These are phyloP conservation scores for Hippoglossus stenolepis DNA, from an alignment of 2,113 vertebrate species.

Conservation along the genomic window DNA sequence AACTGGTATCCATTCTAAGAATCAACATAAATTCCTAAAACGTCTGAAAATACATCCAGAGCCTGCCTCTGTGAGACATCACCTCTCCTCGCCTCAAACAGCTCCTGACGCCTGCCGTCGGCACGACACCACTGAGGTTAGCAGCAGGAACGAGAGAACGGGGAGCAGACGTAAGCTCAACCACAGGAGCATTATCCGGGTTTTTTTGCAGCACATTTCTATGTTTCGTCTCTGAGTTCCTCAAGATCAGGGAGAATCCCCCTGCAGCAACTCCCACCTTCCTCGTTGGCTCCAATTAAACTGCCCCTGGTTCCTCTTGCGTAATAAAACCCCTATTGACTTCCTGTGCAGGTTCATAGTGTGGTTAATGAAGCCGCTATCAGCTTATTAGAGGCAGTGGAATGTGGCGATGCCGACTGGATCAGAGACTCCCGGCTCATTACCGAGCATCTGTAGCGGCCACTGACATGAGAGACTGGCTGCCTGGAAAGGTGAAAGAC, in stretches of 20 bases:
- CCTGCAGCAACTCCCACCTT: constrained; percentile 40
- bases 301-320: constrained; percentile 50
- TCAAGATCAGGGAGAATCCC: constrained; percentile 49
- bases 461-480: constrained; percentile 45
- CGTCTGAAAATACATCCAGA: constrained; percentile 41
- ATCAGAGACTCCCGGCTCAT: constrained; percentile 70
- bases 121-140: constrained; percentile 56
- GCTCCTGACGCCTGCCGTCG: constrained; percentile 27
- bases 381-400: constrained; percentile 68
- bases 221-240: constrained; percentile 54
- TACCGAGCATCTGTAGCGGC: constrained; percentile 60
- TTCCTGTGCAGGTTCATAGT: constrained; percentile 69
- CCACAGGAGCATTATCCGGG: constrained; percentile 61
- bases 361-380: constrained; percentile 74
- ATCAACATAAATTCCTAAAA: constrained; percentile 55
- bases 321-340: constrained; percentile 62
- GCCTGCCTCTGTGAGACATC: constrained; percentile 40
- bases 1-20: constrained; percentile 17
- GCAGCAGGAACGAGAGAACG: constrained; percentile 47
- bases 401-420: constrained; percentile 59
- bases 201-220: constrained; percentile 53
- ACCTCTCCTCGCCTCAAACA: constrained; percentile 10
- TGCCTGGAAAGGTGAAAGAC: constrained; percentile 18
- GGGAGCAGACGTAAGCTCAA: constrained; percentile 50
- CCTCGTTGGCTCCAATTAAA: constrained; percentile 69